Base-by-base conservation (phyloP, 2,888 invertebrate genomes). In the Allygus modestus region DNA sequence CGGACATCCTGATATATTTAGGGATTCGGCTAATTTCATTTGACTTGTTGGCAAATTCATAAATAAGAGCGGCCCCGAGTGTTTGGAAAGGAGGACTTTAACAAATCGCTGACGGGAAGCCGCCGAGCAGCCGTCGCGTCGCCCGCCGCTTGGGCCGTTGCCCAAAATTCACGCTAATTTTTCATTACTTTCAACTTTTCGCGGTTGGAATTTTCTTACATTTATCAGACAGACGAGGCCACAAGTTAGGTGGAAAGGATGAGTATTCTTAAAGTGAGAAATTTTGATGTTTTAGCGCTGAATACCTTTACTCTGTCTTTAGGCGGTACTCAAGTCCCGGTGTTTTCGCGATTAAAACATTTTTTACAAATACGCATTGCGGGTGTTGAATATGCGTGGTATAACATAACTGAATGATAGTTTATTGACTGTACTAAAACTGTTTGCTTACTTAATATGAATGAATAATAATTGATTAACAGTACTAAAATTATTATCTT, bases 31-130 rank as follows among this genome's bases (percentile, higher is more conserved):
- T 77, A 46, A 77, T 46, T 77, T 46, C 77, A 77, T 77, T 41
- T 71, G 71, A 71, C 77, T 46, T 77, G 46, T 77, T 46, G 46
- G 77, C 41, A 77, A 77, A 77, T 77, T 51, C 77, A 77, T 77
- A 77, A 77, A 77, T 77, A 46, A 46, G 28, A 17, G 26, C 37
- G 37, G 37, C 11, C 17, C 26, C n/a, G 26, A 23, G 4, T 9
- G 77, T 43, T 77, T 28, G 46, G 51, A 51, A 77, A 77, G 1
- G 46, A 26, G 28, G 37, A 43, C n/a, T 23, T 20, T 77, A 77
- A 77, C 77, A 46, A 46, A 77, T 77, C 41, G 77, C 9, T 17
- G 20, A n/a, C 77, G 28, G 43, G 58, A 11, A n/a, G 2, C 58
- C 26, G n/a, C n/a, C 71, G 15, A 15, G 17, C 71, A 31, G 71